phyloP scores from a whole-genome alignment of 2,888 invertebrate genomes.

The Aleiodes leptofemur region DNA sequence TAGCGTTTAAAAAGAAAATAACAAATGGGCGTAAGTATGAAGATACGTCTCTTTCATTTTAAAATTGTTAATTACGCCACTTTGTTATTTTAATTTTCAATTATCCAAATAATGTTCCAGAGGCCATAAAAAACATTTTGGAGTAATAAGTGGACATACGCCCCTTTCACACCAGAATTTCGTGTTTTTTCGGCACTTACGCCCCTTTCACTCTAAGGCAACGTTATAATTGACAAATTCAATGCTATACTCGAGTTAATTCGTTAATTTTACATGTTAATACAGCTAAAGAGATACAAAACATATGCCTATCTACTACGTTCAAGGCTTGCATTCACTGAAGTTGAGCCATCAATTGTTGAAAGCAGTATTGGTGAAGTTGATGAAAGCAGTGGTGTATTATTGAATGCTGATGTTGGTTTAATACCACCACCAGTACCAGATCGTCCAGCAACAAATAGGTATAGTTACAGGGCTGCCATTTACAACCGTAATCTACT shows the following conservation, averaged over 20 bases:
- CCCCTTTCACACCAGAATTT: too few relatives aligned
- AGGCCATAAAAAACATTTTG: too few relatives aligned
- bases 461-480: constrained; percentile 84
- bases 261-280: background rate
- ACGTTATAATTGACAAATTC: background rate
- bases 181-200: too few relatives aligned
- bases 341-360: constrained; percentile 77
- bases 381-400: constrained; percentile 72
- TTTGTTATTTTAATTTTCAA: too few relatives aligned
- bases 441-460: constrained; percentile 79
- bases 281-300: constrained; percentile 88
- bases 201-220: too few relatives aligned
- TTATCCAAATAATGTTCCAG: too few relatives aligned
- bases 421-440: constrained; percentile 79
- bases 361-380: constrained; percentile 79
- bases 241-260: constrained; percentile 2
- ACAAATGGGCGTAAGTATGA: too few relatives aligned
- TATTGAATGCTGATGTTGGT: constrained; percentile 71
- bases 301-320: constrained; percentile 87
- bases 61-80: too few relatives aligned
- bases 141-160: too few relatives aligned
- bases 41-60: too few relatives aligned
- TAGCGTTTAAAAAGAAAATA: too few relatives aligned
- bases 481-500: constrained; percentile 81
- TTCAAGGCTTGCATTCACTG: constrained; percentile 80